Base-by-base conservation (phyloP, 1,140 invertebrate genomes). In the Acromyrmex echinatior region DNA sequence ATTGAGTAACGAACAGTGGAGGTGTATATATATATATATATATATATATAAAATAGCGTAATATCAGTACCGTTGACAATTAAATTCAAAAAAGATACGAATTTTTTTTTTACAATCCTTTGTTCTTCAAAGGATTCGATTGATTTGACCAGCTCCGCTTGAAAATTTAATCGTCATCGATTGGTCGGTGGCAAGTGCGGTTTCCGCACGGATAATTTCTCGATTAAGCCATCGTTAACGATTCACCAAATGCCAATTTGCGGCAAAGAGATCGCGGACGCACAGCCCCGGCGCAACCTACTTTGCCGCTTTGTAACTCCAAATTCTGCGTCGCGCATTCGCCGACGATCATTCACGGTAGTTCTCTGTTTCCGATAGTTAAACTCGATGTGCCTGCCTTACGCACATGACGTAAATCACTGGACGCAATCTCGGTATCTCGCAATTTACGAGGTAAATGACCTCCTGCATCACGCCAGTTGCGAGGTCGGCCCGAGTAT, bases 341-440 rank as follows among this genome's bases (percentile, higher is more conserved):
- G 56, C 53, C 80, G 39, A 45, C 68, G 68, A 84, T 84, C 80
- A 62, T 76, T 84, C 80, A 84, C 70, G 56, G 53, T 21, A 60
- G 68, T 60, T 84, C 80, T 84, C 80, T 84, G 80, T 84, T 84
- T 84, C 70, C 80, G 80, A 84, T 84, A 84, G 80, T 74, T 84
- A 84, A 62, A 84, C 70, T 63, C 80, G 49, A 28, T 31, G 56
- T 9, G 78, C 56, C 65, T 84, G 80, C 80, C 80, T 84, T 84
- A 84, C 70, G 80, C 80, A 84, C 80, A 74, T 84, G 70, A 62
- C 80, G 80, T 84, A 84, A 84, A 84, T 84, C 80, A 84, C 80
- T 10, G 56, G 56, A 25, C 56, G 70, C 80, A 84, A 84, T 84
- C 70, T 84, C 80, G 80, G 80, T 84, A 84, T 84, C 80, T 74